Conservation (phyloP, 64 coral and sea anemone species). For the Montipora sp. region DNA sequence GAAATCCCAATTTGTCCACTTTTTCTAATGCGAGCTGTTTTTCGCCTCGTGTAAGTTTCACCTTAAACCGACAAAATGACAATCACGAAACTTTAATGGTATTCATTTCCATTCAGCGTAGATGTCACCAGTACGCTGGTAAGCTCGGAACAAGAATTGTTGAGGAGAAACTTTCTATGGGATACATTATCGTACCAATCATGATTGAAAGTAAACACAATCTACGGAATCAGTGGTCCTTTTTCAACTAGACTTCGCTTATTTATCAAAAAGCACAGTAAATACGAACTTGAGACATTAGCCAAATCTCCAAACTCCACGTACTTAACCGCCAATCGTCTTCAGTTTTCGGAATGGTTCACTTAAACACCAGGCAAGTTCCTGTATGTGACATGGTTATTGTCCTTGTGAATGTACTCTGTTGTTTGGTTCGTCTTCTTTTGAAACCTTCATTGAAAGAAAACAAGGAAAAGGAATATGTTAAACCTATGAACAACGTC, state of each 20-base stretch:
- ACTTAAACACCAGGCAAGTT: neutral
- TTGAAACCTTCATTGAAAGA: neutral
- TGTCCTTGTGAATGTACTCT: slow-evolving; percentile 30
- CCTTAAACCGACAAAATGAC: no score
- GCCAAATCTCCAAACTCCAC: neutral
- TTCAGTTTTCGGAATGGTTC: no score
- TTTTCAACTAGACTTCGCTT: neutral
- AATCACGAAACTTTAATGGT: no score
- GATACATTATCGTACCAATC: neutral
- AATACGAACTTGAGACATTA: neutral
- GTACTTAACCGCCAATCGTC: no score
- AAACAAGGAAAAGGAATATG: neutral
- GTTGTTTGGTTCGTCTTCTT: slow-evolving; percentile 36
- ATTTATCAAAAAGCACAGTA: neutral
- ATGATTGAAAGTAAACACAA: neutral
- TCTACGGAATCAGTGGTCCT: neutral
- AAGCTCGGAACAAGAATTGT: no score
- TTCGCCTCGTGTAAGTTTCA: no score
- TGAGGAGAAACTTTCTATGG: no score
- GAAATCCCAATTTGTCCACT: neutral
- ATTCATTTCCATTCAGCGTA: no score
- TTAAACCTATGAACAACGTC: no score
- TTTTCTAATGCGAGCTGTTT: no score
- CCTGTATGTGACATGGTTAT: neutral
- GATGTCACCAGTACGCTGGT: no score